Base-by-base conservation (phyloP, 2,113 vertebrate species). In the Microtus oregoni region DNA sequence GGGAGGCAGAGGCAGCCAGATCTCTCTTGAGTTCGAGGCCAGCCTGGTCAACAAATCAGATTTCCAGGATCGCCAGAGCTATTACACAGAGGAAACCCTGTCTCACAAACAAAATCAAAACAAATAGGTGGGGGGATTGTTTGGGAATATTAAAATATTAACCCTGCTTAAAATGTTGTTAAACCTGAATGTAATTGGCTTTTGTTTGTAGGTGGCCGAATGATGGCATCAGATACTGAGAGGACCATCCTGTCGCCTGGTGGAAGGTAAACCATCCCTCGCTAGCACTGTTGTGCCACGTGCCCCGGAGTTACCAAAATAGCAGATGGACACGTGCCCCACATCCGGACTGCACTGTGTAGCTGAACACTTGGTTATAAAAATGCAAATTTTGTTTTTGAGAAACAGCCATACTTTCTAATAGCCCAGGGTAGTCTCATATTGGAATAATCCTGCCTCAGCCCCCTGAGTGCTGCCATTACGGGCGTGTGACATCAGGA, bases 181-280 rank as follows among this genome's bases (percentile, higher is more conserved):
- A 72, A 91, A 87, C 12, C 28, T 94, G 72, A 91, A 14, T 82
- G 35, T 67, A 5, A 41, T 14, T 78, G 52, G 90, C 77, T 97
- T 93, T 96, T 55, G 87, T 90, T 97, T 96, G 11, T 91, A 99
- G 98, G 97, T 97, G 94, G 96, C 93, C 97, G 94, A 50, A 20
- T 70, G 89, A 94, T 97, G 96, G 93, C 92, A 12, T 61, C 96
- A 93, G 98, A 98, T 65, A 61, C 97, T 73, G 97, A 98, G 30
- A 97, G 97, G 68, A 95, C 98, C 77, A 0, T 98, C 90, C 47
- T 96, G 79, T 98, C 98, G 90, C 95, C 98, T 38, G n/a, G 86
- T 92, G 97, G 97, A 98, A 99, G 98, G 98, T 99, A 96, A 98
- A 87, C 6, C 47, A 0, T 30, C 4, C 13, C 73, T 86, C 19